Evolutionary conservation across 2,797 vertebrate genomes (phyloP).

Genomic region (Ceryle rudis): DNA sequence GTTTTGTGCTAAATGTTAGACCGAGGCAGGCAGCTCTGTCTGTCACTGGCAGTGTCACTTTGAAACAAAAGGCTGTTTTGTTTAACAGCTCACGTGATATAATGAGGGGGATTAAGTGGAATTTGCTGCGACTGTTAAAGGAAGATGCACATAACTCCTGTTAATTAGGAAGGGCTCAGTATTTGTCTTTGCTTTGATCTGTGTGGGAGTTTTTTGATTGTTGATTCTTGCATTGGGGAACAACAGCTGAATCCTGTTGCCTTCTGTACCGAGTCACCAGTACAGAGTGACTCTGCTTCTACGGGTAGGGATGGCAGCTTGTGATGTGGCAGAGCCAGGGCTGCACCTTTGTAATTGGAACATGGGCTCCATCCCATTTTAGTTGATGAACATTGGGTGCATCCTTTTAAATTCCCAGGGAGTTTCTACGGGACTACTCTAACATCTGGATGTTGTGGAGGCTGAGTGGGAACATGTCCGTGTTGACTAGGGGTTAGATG

Average conservation of each 20-base stretch:
- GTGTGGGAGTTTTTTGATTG: neutral
- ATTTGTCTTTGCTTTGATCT: neutral
- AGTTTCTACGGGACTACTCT: neutral
- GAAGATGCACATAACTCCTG: neutral
- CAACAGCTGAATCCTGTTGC: neutral
- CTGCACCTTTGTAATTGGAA: accelerated
- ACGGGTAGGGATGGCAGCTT: neutral
- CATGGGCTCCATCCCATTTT: accelerated
- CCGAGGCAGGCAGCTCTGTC: neutral
- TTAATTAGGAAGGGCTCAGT: neutral
- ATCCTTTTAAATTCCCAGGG: neutral
- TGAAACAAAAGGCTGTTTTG: slow-evolving; percentile 2
- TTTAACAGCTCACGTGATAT: neutral
- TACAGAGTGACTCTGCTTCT: neutral
- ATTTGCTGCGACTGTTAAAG: slow-evolving; percentile 18
- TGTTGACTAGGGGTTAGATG: neutral
- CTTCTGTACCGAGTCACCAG: neutral
- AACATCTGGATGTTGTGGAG: neutral
- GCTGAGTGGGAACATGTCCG: neutral
- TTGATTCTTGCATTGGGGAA: neutral
- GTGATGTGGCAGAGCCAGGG: neutral
- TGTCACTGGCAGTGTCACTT: neutral
- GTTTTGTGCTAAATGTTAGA: neutral
- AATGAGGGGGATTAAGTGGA: slow-evolving; percentile 28
- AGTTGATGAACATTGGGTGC: neutral